phyloP scores from a whole-genome alignment of 2,797 vertebrate species.

The Crax fasciolata region DNA sequence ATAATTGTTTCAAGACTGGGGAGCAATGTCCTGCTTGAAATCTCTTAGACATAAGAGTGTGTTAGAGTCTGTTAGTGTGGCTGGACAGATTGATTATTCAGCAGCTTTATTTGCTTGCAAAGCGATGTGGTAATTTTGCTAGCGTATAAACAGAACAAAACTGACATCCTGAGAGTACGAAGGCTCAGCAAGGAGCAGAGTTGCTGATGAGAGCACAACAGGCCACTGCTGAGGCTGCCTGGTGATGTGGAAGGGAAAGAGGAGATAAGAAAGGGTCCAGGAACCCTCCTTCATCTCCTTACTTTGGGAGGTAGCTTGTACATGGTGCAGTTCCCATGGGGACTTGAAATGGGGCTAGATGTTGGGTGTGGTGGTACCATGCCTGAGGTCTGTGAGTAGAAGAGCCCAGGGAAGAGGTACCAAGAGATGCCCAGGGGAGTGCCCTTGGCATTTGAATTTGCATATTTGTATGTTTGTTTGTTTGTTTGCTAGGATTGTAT shows the following conservation, averaged over 20 bases:
- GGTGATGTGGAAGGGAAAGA: background rate
- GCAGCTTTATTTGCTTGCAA: conserved; percentile 48
- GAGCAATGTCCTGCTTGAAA: background rate
- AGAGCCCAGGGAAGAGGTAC: background rate
- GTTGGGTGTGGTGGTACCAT: background rate
- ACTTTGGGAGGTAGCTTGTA: background rate
- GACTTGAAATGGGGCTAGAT: background rate
- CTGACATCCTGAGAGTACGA: background rate
- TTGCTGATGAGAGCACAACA: conserved; percentile 13
- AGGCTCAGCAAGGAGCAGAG: background rate
- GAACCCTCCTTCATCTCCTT: background rate
- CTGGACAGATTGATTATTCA: conserved; percentile 40
- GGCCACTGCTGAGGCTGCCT: background rate
- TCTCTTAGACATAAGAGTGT: background rate
- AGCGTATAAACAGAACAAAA: conserved; percentile 4
- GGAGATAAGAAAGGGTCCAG: background rate
- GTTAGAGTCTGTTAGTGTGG: background rate
- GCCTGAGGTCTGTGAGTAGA: background rate
- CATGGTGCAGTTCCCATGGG: background rate
- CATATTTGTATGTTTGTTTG: background rate
- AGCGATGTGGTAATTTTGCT: background rate
- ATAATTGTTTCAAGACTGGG: background rate
- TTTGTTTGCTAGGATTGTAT: background rate
- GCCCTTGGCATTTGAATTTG: too few species aligned
- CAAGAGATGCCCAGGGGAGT: background rate